Base-by-base conservation (phyloP, 2,888 invertebrate genomes). In the Meta bourneti region DNA sequence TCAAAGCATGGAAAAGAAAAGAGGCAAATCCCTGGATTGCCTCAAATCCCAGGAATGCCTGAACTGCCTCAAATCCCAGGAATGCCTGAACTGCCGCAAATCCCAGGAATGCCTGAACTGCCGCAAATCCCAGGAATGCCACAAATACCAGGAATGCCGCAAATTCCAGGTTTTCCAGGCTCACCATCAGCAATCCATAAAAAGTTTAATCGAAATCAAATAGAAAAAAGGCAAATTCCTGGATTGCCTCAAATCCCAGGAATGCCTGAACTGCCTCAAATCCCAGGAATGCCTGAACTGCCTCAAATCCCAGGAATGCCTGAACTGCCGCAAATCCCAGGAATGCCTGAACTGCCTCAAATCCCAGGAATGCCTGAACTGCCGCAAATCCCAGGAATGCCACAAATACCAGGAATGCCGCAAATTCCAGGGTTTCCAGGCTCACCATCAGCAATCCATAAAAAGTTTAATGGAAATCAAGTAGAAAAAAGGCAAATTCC, bases 211-310 rank as follows among this genome's bases (percentile, higher is more conserved):
- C 0, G 2, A 48, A 34, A 51, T 9, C 7, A 77, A 8, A 2
- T 9, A 48, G 48, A 51, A 77, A 19, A 74, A 8, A n/a, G 54
- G 54, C n/a, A 79, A 48, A 71, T 87, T 51, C 78, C 85, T 49
- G 85, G 75, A 52, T 16, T 89, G 19, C 89, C 89, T 4, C 75
- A 70, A 69, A 77, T 83, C 11, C 89, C 89, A 6, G 54, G 74
- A 89, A 83, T 89, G 4, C 89, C 89, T 20, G 83, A 74, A 48
- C 49, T 89, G 6, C 89, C 89, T 8, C 71, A 81, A 34, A 2
- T 89, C 7, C 83, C 90, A 1, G 84, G 84, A 19, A 61, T 90
- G 54, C 90, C 90, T 0, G 20, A 82, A 52, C 82, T 89, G 7
- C 89, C 89, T 16, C 81, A 81, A 54, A 49, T 88, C 11, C 88